Evolutionary conservation across 2,797 vertebrate species (phyloP).

Genomic region (Halcyon chelicuti): DNA sequence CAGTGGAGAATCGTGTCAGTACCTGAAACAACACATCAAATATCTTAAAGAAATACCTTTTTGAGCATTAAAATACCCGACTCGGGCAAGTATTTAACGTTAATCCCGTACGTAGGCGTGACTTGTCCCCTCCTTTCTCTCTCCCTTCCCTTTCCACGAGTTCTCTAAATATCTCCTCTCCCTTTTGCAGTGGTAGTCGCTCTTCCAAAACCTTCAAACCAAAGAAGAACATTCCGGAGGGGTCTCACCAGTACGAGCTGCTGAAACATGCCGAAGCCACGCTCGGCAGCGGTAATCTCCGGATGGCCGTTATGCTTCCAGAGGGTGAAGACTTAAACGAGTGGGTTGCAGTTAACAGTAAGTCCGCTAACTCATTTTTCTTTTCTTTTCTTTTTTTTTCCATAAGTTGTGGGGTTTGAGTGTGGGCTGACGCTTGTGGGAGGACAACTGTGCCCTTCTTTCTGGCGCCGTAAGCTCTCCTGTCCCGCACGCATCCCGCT

Average conservation of each 20-base stretch:
- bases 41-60: too few relatives aligned
- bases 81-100: fast-evolving
- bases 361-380: conserved; percentile 65
- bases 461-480: background rate
- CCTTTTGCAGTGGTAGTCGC: conserved; percentile 87
- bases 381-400: background rate
- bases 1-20: too few relatives aligned
- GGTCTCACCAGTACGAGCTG: conserved; percentile 97
- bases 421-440: background rate
- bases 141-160: background rate
- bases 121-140: background rate
- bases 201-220: conserved; percentile 98
- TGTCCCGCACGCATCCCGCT: fast-evolving
- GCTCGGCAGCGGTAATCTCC: conserved; percentile 94
- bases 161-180: background rate
- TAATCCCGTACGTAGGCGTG: fast-evolving
- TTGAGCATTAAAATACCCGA: fast-evolving
- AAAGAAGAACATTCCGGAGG: conserved; percentile 98
- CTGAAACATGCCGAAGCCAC: conserved; percentile 98
- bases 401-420: fast-evolving
- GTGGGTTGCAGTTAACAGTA: conserved; percentile 99
- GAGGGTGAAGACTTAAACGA: conserved; percentile 98
- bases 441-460: background rate
- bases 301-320: conserved; percentile 97
- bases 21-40: background rate